Conservation (phyloP, 2,888 invertebrate genomes). For the Drosophila hawaiiensis region DNA sequence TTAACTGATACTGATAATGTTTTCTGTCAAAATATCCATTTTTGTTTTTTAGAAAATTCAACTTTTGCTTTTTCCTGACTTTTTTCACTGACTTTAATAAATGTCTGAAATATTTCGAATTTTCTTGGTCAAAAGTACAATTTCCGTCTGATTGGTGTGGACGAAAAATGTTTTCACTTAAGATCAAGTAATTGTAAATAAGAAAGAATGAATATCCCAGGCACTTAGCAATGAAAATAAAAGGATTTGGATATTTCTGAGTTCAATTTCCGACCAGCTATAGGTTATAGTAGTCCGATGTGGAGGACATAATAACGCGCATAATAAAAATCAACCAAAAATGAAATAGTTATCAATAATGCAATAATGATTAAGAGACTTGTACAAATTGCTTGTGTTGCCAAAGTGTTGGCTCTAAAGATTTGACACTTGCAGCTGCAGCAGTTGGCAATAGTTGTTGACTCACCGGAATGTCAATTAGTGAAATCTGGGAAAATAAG, state of each 20-base stretch:
- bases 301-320: accelerated
- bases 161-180: neutral
- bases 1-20: too few species aligned
- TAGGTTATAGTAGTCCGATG: neutral
- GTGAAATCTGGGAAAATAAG: constrained; percentile 16
- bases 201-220: neutral
- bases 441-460: constrained; percentile 3
- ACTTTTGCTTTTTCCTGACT: too few species aligned
- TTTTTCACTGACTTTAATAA: too few species aligned
- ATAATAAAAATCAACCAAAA: neutral
- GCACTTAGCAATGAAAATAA: neutral
- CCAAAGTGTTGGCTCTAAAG: neutral
- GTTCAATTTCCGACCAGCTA: neutral
- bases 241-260: too few species aligned
- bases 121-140: neutral
- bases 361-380: neutral
- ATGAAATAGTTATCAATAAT: neutral
- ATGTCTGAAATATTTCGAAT: neutral
- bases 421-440: neutral
- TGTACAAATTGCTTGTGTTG: neutral
- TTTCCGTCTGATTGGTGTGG: neutral
- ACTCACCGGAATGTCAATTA: constrained; percentile 24
- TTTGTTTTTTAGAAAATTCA: too few species aligned
- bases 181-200: neutral
- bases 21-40: too few species aligned